phyloP scores from a whole-genome alignment of 2,797 vertebrate species.

The Tenualosa thibaudeaui region DNA sequence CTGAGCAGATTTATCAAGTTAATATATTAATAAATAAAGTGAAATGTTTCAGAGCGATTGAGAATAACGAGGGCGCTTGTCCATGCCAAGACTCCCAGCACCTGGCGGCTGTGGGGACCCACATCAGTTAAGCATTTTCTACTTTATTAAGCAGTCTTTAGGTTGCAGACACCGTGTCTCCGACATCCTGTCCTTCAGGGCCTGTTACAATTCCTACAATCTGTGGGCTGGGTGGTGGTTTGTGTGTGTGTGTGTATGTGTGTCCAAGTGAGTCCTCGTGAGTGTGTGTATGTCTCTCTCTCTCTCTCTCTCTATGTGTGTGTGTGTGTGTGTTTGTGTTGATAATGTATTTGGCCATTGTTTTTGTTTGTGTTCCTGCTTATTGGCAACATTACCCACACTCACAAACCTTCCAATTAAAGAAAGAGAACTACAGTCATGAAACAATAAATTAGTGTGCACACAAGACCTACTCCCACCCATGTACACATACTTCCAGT shows the following conservation, averaged over 20 bases:
- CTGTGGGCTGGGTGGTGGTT: constrained; percentile 35
- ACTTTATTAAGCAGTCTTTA: constrained; percentile 59
- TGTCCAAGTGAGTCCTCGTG: constrained; percentile 34
- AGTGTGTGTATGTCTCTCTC: constrained; percentile 4
- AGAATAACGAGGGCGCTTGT: constrained; percentile 45
- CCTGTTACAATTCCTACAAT: constrained; percentile 46
- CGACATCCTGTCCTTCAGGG: constrained; percentile 56
- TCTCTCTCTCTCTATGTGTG: constrained; percentile 31
- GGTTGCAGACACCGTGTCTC: constrained; percentile 58
- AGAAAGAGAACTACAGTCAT: constrained; percentile 13
- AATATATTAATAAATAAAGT: constrained; percentile 59
- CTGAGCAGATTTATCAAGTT: constrained; percentile 50
- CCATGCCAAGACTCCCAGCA: constrained; percentile 50
- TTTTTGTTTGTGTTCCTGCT: constrained; percentile 10
- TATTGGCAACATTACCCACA: constrained; percentile 22
- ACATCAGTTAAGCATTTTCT: constrained; percentile 62
- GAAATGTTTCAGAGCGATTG: constrained; percentile 51
- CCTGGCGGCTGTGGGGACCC: constrained; percentile 50
- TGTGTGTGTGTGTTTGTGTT: background rate
- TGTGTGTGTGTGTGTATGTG: constrained; percentile 40
- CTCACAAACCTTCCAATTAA: constrained; percentile 42
- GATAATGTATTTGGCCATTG: background rate
- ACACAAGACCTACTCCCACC: background rate
- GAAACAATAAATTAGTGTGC: background rate
- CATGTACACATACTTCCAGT: constrained; percentile 7